phyloP scores from a whole-genome alignment of 2,797 vertebrate species.

The Sebastes oblongus region DNA sequence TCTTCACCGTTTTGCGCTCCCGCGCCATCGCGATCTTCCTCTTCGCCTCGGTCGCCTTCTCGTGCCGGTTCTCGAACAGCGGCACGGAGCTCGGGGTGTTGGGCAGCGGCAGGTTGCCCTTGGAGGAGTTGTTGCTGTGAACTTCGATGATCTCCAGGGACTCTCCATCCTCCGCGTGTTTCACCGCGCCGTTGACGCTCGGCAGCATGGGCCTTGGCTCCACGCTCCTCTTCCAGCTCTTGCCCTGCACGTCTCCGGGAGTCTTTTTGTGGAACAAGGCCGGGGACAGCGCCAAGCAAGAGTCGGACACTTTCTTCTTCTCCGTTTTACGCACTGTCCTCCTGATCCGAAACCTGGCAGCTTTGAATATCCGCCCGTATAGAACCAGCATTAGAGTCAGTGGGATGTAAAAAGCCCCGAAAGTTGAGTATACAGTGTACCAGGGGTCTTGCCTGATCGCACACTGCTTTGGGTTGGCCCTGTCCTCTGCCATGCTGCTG shows the following conservation, averaged over 20 bases:
- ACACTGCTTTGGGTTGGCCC: slow-evolving; percentile 89
- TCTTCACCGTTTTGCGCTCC: slow-evolving; percentile 97
- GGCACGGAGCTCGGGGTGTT: slow-evolving; percentile 74
- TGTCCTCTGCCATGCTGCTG: slow-evolving; percentile 85
- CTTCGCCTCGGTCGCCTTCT: slow-evolving; percentile 90
- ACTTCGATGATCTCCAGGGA: slow-evolving; percentile 92
- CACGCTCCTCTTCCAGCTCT: slow-evolving; percentile 85
- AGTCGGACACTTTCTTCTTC: slow-evolving; percentile 83
- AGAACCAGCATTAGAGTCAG: slow-evolving; percentile 92
- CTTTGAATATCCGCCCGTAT: slow-evolving; percentile 96
- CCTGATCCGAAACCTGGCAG: slow-evolving; percentile 94
- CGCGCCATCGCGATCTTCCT: slow-evolving; percentile 94
- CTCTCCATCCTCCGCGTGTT: slow-evolving; percentile 86
- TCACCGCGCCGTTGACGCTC: slow-evolving; percentile 87
- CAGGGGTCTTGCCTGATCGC: slow-evolving; percentile 91
- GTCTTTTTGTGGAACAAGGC: slow-evolving; percentile 79
- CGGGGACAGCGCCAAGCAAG: slow-evolving; percentile 82
- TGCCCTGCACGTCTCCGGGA: slow-evolving; percentile 78
- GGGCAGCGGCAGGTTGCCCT: slow-evolving; percentile 85
- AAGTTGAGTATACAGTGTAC: slow-evolving; percentile 95
- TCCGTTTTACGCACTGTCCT: slow-evolving; percentile 88
- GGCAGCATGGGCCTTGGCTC: slow-evolving; percentile 78
- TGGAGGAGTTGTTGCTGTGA: slow-evolving; percentile 79
- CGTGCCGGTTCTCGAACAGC: slow-evolving; percentile 86
- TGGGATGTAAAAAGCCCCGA: slow-evolving; percentile 96